Conservation (phyloP, 2,888 invertebrate species). For the Metacarcinus magister region DNA sequence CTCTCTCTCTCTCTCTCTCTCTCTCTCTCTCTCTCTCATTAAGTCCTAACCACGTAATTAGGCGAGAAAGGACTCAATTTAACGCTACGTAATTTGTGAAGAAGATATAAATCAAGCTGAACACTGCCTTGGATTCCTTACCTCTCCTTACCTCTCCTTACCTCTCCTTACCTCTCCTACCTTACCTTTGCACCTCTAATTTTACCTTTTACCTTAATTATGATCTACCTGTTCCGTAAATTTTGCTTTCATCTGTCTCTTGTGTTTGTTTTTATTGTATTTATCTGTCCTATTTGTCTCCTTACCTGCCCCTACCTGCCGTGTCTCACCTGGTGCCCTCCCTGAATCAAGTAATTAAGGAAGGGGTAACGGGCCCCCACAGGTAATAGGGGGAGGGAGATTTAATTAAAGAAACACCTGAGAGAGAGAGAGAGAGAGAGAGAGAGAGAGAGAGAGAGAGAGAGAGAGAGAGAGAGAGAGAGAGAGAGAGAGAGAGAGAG, state of each 20-base stretch:
- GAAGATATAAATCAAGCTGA: neutral
- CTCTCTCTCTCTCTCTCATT: slow-evolving; percentile 35
- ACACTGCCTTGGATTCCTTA: neutral
- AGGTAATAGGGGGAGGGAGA: neutral
- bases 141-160: neutral
- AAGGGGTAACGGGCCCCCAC: neutral
- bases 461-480: too few relatives aligned
- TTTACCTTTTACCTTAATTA: neutral
- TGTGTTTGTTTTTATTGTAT: neutral
- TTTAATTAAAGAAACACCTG: neutral
- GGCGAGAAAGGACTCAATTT: slow-evolving; percentile 17
- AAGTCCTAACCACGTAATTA: slow-evolving; percentile 48
- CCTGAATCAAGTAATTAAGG: neutral
- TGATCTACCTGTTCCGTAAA: neutral
- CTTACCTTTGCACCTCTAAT: neutral
- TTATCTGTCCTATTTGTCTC: neutral
- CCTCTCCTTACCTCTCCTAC: too few relatives aligned
- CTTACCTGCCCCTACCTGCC: neutral
- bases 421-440: neutral
- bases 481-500: too few relatives aligned
- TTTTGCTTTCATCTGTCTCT: neutral
- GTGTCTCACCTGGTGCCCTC: neutral
- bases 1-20: neutral
- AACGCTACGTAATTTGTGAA: neutral
- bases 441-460: neutral